A percentile compares a stretch with the other conserved stretches of the same genome.
Conservation (phyloP, 2,888 invertebrate genomes). For the Oligia strigilis region DNA sequence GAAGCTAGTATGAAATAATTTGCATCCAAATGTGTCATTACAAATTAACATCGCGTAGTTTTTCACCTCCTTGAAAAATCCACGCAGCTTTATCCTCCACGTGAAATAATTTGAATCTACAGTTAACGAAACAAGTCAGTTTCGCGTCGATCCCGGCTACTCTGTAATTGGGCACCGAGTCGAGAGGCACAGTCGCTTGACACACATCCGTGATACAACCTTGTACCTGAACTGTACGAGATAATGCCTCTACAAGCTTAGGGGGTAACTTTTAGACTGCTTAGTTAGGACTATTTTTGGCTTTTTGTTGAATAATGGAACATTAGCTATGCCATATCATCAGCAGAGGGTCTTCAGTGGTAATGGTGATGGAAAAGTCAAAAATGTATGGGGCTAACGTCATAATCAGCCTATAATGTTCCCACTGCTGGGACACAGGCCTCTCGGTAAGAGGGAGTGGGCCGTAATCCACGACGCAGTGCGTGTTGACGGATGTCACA, state of each 20-base stretch:
- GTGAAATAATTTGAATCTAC: constrained; percentile 34
- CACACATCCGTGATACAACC: constrained; percentile 64
- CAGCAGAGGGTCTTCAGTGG: background rate
- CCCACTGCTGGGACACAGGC: background rate
- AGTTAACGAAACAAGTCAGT: constrained; percentile 46
- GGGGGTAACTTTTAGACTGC: constrained; percentile 19
- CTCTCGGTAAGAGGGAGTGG: background rate
- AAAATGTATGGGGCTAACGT: too few species aligned
- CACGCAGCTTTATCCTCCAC: background rate
- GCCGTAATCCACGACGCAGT: background rate
- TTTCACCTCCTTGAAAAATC: background rate
- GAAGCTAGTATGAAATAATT: background rate
- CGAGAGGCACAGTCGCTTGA: constrained; percentile 70
- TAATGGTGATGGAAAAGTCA: too few species aligned
- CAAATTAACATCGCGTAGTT: background rate
- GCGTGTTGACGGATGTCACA: background rate
- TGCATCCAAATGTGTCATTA: background rate
- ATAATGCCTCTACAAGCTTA: constrained; percentile 53
- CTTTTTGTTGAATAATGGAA: background rate
- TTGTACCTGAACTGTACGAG: constrained; percentile 53
- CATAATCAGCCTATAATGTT: too few species aligned
- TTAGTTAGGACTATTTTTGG: background rate
- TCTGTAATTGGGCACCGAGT: constrained; percentile 70
- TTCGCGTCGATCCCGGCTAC: constrained; percentile 42
- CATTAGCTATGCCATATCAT: background rate